Evolutionary conservation across 64 coral and sea anemone species (phyloP).

Genomic region (Trachythela sp.): DNA sequence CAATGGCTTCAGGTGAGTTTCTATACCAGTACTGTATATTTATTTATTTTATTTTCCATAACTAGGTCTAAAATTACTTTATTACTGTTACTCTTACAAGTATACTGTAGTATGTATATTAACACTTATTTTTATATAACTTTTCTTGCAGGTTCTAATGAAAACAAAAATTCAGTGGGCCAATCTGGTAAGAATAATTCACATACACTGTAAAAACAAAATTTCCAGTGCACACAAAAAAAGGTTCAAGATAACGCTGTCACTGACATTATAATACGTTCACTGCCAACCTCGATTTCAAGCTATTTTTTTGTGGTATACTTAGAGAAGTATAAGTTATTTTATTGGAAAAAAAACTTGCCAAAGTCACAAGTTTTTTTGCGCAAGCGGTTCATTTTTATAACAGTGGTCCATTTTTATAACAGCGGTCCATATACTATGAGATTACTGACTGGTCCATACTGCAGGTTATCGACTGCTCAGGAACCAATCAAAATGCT

Average conservation of each 20-base stretch:
- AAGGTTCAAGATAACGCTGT: background rate
- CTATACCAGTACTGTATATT: background rate
- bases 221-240: background rate
- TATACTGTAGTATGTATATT: background rate
- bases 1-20: background rate
- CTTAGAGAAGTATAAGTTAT: too few relatives aligned
- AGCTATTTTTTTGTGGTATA: background rate
- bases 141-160: background rate
- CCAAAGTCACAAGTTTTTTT: too few relatives aligned
- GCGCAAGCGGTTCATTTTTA: too few relatives aligned
- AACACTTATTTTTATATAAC: background rate
- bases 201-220: background rate
- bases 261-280: background rate
- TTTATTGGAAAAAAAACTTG: too few relatives aligned
- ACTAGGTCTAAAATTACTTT: too few relatives aligned
- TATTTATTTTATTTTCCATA: background rate
- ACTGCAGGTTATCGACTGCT: background rate
- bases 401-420: too few relatives aligned
- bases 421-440: too few relatives aligned
- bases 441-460: too few relatives aligned
- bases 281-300: too few relatives aligned
- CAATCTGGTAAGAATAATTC: background rate
- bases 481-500: background rate
- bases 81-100: background rate
- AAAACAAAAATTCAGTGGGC: background rate